phyloP scores from a whole-genome alignment of 2,888 invertebrate genomes.

The Leucania comma region DNA sequence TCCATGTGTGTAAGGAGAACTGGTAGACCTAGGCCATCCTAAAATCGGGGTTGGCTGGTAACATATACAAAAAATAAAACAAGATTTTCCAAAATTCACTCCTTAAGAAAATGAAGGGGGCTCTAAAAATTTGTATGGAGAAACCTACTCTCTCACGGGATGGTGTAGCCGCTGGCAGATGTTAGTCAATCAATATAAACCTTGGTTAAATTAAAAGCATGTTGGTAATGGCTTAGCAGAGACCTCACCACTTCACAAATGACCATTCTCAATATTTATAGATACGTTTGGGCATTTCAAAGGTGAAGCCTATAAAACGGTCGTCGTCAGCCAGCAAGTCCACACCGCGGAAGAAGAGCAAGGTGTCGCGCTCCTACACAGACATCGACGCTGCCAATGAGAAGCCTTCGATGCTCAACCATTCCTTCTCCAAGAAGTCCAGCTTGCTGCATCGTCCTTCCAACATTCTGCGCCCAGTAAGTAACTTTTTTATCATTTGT shows the following conservation, averaged over 20 bases:
- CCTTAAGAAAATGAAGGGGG: too few relatives aligned
- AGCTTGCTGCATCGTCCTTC: slow-evolving; percentile 93
- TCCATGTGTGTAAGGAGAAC: too few relatives aligned
- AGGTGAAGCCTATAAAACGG: slow-evolving; percentile 88
- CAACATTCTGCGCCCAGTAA: slow-evolving; percentile 93
- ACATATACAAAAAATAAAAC: too few relatives aligned
- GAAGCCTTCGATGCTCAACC: slow-evolving; percentile 91
- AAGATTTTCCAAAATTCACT: too few relatives aligned
- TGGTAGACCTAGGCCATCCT: too few relatives aligned
- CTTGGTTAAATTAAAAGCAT: slow-evolving; percentile 20
- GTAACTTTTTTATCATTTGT: slow-evolving; percentile 79
- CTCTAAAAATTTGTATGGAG: too few relatives aligned
- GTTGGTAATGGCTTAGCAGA: slow-evolving; percentile 35
- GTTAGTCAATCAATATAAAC: not conserved
- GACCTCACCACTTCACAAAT: slow-evolving; percentile 53
- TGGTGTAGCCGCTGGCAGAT: too few relatives aligned
- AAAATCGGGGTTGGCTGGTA: too few relatives aligned
- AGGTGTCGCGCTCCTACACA: slow-evolving; percentile 83
- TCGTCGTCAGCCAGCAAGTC: slow-evolving; percentile 84
- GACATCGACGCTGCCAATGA: slow-evolving; percentile 87
- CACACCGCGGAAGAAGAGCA: slow-evolving; percentile 87
- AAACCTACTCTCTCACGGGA: too few relatives aligned
- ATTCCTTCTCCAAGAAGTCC: slow-evolving; percentile 89
- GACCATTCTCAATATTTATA: slow-evolving; percentile 80
- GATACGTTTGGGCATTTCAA: slow-evolving; percentile 88